Base-by-base conservation (phyloP, 2,113 vertebrate genomes). In the Hypanus sabinus region DNA sequence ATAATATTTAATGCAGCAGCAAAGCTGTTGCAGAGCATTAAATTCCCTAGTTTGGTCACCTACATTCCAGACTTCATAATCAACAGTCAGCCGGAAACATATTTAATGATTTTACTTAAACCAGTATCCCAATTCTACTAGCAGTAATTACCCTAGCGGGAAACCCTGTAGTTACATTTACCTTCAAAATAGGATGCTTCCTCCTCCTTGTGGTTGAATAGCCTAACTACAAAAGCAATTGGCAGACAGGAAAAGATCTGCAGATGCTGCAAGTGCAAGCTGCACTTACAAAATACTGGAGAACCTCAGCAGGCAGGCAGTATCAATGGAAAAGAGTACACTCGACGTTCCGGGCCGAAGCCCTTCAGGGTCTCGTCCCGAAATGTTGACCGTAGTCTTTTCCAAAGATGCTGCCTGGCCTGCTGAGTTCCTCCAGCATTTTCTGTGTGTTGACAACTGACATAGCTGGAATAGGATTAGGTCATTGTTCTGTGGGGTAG, bases 161-260 rank as follows among this genome's bases (percentile, higher is more conserved):
- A n/a, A 8, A 14, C 22, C 30, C 85, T 90, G 85, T 60, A 36
- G n/a, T 36, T n/a, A n/a, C 60, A n/a, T 65, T 65, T 33, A 90
- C 60, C 33, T 88, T 68, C 30, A 90, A 65, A 90, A 33, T 33
- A 65, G 85, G n/a, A 11, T 9, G 6, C 85, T n/a, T 65, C 0
- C 85, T 36, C 85, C 85, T 65, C 60, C 85, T 90, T 33, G 85
- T 90, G 85, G 85, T 68, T 36, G 60, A n/a, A 33, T 90, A 46
- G 10, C 16, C 30, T 30, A 62, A 60, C 57, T 18, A 62, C 46
- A 57, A 7, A 85, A 60, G 22, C 24, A 46, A 46, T 46, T 46
- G 46, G 46, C 46, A 46, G 46, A 46, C 46, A 46, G 1, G 46
- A 46, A 3, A 46, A 46, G 4, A 46, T 46, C 46, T 46, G 46